These are phyloP conservation scores for Atrichornis clamosus DNA, from an alignment of 2,113 vertebrate species.

Conservation along the genomic window DNA sequence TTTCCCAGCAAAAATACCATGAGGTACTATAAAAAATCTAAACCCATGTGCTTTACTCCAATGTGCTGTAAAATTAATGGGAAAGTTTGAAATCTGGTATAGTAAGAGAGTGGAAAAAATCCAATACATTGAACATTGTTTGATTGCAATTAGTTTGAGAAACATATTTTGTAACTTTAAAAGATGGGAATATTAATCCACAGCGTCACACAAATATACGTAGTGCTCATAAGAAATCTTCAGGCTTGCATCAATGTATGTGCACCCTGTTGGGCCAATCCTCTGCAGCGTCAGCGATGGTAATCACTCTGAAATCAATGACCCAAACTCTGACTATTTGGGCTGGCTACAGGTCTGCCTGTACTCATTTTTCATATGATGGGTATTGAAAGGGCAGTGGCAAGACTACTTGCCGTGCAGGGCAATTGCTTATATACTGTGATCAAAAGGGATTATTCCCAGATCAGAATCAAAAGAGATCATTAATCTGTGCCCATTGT, in stretches of 20 bases:
- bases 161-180: background rate
- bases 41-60: background rate
- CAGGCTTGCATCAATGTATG: background rate
- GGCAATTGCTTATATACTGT: background rate
- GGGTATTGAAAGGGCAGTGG: background rate
- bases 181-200: background rate
- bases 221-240: background rate
- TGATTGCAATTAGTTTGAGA: background rate
- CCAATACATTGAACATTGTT: background rate
- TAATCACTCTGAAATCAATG: background rate
- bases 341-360: background rate
- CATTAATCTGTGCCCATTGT: background rate
- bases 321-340: background rate
- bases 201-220: background rate
- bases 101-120: background rate
- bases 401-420: background rate
- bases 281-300: background rate
- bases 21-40: background rate
- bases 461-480: background rate
- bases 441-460: background rate
- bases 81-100: background rate
- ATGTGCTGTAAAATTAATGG: background rate
- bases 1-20: background rate
- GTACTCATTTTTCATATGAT: background rate
- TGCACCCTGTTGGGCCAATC: background rate